Percentiles rank a stretch among this genome's conserved stretches.
Evolutionary conservation across 2,888 invertebrate species (phyloP).

Genomic region (Lasioglossum villosulum): DNA sequence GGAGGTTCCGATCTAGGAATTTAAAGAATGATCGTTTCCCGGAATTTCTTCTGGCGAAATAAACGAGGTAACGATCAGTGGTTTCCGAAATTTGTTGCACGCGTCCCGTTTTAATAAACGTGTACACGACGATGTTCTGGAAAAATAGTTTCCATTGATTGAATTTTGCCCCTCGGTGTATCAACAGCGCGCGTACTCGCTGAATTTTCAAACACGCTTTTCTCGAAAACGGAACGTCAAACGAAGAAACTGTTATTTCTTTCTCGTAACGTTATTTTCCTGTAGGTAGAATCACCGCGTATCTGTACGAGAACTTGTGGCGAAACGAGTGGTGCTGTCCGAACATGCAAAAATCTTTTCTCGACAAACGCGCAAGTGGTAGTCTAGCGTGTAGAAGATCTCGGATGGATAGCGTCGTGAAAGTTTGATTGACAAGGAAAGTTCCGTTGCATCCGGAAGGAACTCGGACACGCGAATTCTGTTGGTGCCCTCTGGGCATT

Average conservation of each 20-base stretch:
- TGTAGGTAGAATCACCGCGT: background rate
- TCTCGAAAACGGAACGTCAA: too few species aligned
- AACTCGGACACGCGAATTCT: background rate
- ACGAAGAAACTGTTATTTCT: too few species aligned
- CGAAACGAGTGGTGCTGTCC: background rate
- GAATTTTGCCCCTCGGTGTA: background rate
- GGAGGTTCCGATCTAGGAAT: background rate
- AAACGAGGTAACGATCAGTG: background rate
- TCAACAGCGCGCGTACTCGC: background rate
- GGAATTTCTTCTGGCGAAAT: background rate
- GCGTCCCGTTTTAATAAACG: background rate
- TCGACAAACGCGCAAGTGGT: background rate
- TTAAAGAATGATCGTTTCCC: background rate
- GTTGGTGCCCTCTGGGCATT: slow-evolving; percentile 21
- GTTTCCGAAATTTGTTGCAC: background rate
- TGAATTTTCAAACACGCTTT: too few species aligned
- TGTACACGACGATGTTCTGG: background rate
- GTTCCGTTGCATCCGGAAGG: slow-evolving; percentile 5
- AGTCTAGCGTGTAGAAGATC: background rate
- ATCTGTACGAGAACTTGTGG: background rate
- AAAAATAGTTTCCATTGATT: background rate
- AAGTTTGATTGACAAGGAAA: slow-evolving; percentile 24
- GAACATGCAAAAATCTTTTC: background rate
- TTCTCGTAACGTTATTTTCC: too few species aligned
- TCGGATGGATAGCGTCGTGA: background rate